A percentile compares a stretch with the other conserved stretches of the same genome.
Conservation (phyloP, 2,888 invertebrate species). For the Dastarcus helophoroides region DNA sequence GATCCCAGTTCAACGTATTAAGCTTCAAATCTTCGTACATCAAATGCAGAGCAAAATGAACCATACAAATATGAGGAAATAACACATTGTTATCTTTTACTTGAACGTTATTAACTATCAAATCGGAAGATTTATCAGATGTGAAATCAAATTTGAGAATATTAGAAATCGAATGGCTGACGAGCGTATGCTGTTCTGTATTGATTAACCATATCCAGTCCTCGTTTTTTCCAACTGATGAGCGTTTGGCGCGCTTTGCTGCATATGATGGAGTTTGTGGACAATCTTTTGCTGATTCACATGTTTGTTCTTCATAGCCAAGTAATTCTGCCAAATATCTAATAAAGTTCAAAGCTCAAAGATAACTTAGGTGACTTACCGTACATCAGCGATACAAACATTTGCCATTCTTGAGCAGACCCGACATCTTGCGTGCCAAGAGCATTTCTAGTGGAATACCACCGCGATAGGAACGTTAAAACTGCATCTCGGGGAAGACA, state of each 20-base stretch:
- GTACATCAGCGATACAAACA: conserved; percentile 53
- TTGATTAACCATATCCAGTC: conserved; percentile 61
- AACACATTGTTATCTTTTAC: conserved; percentile 56
- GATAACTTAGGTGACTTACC: conserved; percentile 27
- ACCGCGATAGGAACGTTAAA: conserved; percentile 62
- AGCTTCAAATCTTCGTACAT: conserved; percentile 86
- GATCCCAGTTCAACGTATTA: conserved; percentile 56
- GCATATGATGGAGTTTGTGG: conserved; percentile 39
- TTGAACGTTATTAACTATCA: conserved; percentile 15
- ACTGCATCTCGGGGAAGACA: conserved; percentile 65
- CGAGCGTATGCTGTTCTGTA: conserved; percentile 16
- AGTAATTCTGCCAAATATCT: conserved; percentile 42
- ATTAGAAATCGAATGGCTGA: too few species aligned
- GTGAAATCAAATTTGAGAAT: conserved; percentile 2
- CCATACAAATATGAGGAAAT: conserved; percentile 60
- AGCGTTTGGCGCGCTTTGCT: conserved; percentile 66
- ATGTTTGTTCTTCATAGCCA: conserved; percentile 50
- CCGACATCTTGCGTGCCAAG: conserved; percentile 73
- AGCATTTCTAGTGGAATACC: conserved; percentile 82
- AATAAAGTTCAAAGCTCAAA: conserved; percentile 1
- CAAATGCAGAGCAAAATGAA: conserved; percentile 74
- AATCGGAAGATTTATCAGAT: too few species aligned
- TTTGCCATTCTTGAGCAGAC: conserved; percentile 65
- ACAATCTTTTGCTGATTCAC: conserved; percentile 22
- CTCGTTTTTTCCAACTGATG: conserved; percentile 64